phyloP scores from a whole-genome alignment of 2,888 invertebrate species.

The Reticulitermes lucifugus region DNA sequence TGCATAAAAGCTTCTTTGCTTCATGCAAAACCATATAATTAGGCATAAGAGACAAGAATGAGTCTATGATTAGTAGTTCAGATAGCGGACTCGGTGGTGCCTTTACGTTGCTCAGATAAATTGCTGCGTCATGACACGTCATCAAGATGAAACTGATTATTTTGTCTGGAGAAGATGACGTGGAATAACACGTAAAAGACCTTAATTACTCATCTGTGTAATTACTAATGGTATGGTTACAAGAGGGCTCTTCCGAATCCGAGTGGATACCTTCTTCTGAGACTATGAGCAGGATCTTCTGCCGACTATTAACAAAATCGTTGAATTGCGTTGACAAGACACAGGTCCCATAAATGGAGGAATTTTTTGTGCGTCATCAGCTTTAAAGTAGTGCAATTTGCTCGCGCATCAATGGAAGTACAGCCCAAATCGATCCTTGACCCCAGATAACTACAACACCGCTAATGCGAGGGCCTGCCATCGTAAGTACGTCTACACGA shows the following conservation, averaged over 20 bases:
- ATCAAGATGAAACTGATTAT: background rate
- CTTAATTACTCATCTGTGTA: slow-evolving; percentile 1
- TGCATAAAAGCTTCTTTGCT: slow-evolving; percentile 5
- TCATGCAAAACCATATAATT: slow-evolving; percentile 19
- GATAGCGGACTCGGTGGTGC: background rate
- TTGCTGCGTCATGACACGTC: slow-evolving; percentile 7
- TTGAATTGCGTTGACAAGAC: no score
- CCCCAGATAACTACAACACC: no score
- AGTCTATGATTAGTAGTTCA: background rate
- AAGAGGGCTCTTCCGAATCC: background rate
- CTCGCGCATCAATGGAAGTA: no score
- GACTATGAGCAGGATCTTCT: no score
- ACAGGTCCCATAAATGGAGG: no score
- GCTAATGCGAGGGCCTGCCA: no score
- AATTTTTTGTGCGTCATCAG: no score
- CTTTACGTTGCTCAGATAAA: background rate
- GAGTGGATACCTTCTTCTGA: no score
- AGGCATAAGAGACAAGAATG: background rate
- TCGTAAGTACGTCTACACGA: no score
- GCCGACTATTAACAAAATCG: no score
- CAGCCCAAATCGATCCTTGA: no score
- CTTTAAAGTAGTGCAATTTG: no score
- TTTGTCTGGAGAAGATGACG: slow-evolving; percentile 1
- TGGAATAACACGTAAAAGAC: background rate
- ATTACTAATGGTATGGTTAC: background rate